Evolutionary conservation across 1,140 invertebrate species (phyloP).

Genomic region (Stegodyphus mimosarum): DNA sequence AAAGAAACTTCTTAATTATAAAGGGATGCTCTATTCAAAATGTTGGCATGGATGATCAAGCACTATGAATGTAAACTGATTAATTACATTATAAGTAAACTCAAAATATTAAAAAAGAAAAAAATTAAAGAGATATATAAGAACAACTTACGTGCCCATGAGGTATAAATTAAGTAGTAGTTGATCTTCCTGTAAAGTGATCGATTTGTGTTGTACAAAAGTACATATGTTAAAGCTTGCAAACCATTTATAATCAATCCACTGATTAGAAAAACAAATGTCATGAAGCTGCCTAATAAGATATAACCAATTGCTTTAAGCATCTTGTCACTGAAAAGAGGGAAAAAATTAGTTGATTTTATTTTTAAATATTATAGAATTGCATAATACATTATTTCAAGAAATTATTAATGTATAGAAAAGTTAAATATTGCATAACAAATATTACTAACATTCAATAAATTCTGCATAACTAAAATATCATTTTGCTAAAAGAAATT

Average conservation of each 20-base stretch:
- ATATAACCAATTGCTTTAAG: neutral
- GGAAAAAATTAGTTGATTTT: neutral
- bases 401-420: too few species aligned
- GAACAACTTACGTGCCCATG: constrained; percentile 88
- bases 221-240: constrained; percentile 81
- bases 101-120: too few species aligned
- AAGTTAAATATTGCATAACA: too few species aligned
- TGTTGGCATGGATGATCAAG: too few species aligned
- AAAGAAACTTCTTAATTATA: too few species aligned
- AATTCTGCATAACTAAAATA: too few species aligned
- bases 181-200: constrained; percentile 87
- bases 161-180: constrained; percentile 88
- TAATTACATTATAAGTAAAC: too few species aligned
- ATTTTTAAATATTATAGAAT: neutral
- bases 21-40: too few species aligned
- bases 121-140: neutral
- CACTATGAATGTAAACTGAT: too few species aligned
- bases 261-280: constrained; percentile 80
- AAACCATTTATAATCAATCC: constrained; percentile 87
- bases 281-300: constrained; percentile 24
- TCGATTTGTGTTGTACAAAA: constrained; percentile 80
- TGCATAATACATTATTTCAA: too few species aligned
- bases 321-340: constrained; percentile 10
- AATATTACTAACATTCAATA: too few species aligned
- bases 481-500: too few species aligned